Evolutionary conservation across 2,797 vertebrate genomes (phyloP).

Genomic region (Jordanella pulchra): DNA sequence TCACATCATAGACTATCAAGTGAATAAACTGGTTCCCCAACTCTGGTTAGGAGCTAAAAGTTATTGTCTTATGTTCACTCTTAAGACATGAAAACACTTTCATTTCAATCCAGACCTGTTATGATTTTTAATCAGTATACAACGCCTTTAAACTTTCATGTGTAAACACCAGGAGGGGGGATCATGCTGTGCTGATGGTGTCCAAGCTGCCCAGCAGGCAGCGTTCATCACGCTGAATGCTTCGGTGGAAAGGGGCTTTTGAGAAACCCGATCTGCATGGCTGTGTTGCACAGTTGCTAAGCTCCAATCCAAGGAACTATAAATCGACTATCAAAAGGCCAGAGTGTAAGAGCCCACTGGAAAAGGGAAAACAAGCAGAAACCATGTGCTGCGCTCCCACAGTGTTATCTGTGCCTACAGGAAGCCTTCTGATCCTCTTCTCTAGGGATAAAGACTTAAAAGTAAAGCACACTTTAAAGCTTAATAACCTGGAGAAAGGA

Average conservation of each 20-base stretch:
- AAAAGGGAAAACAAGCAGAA: conserved; percentile 6
- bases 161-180: conserved; percentile 18
- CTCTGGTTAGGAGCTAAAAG: not conserved
- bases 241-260: conserved; percentile 17
- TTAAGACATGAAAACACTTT: not conserved
- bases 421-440: not conserved
- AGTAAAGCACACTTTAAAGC: not conserved
- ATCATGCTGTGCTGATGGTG: not conserved
- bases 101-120: not conserved
- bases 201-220: conserved; percentile 35
- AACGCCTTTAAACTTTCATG: conserved; percentile 11
- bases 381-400: conserved; percentile 32
- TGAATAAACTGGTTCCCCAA: not conserved
- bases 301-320: conserved; percentile 29
- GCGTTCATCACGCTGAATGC: conserved; percentile 26
- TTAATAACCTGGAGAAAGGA: not conserved
- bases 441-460: not conserved
- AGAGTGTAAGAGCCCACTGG: not conserved
- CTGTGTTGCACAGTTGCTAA: conserved; percentile 27
- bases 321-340: conserved; percentile 15
- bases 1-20: not conserved
- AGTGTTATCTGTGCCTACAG: conserved; percentile 7
- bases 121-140: not conserved
- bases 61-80: not conserved
- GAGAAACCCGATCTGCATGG: conserved; percentile 39